Evolutionary conservation across 2,888 invertebrate species (phyloP).

Genomic region (Gryllus longicercus): DNA sequence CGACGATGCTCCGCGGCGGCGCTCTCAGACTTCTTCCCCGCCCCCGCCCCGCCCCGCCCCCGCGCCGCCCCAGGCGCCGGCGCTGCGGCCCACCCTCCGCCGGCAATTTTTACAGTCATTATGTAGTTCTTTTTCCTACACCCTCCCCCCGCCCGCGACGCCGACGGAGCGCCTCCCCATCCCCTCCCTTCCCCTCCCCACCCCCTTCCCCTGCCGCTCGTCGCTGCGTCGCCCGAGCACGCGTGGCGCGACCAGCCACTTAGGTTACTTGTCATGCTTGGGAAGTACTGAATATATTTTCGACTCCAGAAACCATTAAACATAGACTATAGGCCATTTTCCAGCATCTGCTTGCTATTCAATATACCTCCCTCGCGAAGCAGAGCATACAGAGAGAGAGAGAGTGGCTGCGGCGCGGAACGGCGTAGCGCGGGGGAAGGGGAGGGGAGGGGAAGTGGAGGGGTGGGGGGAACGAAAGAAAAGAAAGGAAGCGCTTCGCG

Average conservation of each 20-base stretch:
- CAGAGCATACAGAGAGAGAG: neutral
- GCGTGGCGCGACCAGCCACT: neutral
- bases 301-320: slow-evolving; percentile 17
- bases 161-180: neutral
- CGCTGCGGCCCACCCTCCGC: neutral
- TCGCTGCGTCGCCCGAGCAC: neutral
- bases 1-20: neutral
- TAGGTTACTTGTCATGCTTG: slow-evolving; percentile 9
- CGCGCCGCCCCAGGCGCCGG: neutral
- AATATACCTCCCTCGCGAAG: neutral
- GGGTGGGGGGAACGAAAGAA: neutral
- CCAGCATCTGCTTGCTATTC: slow-evolving; percentile 17
- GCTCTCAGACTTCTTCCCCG: neutral
- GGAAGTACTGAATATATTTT: slow-evolving; percentile 8
- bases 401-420: neutral
- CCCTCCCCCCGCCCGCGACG: neutral
- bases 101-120: neutral
- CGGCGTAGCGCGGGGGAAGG: neutral
- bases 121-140: neutral
- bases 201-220: neutral
- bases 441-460: neutral
- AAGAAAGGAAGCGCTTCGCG: neutral
- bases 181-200: neutral
- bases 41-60: neutral
- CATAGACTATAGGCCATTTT: slow-evolving; percentile 6